Conservation (phyloP, 2,888 invertebrate species). For the Ormyrus pomaceus region DNA sequence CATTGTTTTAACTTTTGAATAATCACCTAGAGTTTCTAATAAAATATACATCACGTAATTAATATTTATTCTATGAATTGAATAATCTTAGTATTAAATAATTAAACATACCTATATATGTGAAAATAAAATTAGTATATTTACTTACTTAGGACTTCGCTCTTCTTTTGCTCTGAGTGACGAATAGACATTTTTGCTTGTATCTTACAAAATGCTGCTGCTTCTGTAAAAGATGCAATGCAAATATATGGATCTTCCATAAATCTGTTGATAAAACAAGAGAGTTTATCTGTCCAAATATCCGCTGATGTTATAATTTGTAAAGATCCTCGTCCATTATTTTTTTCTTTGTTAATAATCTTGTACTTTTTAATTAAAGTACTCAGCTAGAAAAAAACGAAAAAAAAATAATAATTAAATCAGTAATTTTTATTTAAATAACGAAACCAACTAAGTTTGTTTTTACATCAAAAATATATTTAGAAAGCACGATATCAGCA, state of each 20-base stretch:
- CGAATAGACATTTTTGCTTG: conserved; percentile 75
- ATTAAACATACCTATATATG: too few relatives aligned
- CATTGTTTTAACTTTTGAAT: conserved; percentile 77
- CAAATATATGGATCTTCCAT: conserved; percentile 81
- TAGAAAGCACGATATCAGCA: conserved; percentile 80
- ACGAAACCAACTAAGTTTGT: neutral
- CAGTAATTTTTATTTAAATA: conserved; percentile 24
- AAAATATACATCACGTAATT: conserved; percentile 5
- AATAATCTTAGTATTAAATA: too few relatives aligned
- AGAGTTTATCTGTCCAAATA: conserved; percentile 81
- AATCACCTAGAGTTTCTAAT: conserved; percentile 76
- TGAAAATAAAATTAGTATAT: neutral
- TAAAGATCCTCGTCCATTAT: conserved; percentile 65
- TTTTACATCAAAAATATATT: conserved; percentile 75
- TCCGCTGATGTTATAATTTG: conserved; percentile 81
- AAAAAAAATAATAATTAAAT: conserved; percentile 14
- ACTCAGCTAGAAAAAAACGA: conserved; percentile 57
- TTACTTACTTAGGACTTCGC: conserved; percentile 72
- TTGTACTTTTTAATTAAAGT: conserved; percentile 60
- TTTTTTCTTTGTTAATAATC: conserved; percentile 58
- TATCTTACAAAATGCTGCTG: conserved; percentile 83
- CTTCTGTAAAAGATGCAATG: conserved; percentile 85
- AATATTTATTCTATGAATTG: neutral
- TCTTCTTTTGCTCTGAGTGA: conserved; percentile 77
- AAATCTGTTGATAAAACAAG: conserved; percentile 77